Percentiles rank a stretch among this genome's conserved stretches.
Evolutionary conservation across 2,888 invertebrate species (phyloP).

Genomic region (Bedellia somnulentella): DNA sequence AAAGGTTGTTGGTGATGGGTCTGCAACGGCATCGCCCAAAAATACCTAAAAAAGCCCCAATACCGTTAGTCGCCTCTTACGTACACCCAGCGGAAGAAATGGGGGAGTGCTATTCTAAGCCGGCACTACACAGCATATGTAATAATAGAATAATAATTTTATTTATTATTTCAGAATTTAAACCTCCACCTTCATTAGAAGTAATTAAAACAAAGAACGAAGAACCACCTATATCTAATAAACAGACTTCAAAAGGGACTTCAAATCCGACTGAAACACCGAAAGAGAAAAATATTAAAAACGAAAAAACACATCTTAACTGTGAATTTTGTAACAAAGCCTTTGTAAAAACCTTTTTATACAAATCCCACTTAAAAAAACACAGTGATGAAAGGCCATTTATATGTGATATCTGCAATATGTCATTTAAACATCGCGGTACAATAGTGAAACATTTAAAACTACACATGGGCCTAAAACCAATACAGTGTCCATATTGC

Average conservation of each 20-base stretch:
- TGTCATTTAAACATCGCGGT: slow-evolving; percentile 27
- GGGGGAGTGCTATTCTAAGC: no score
- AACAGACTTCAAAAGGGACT: not conserved
- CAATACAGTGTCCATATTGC: slow-evolving; percentile 19
- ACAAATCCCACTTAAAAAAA: slow-evolving; percentile 16
- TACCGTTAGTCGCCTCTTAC: no score
- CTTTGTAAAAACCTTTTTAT: slow-evolving; percentile 15
- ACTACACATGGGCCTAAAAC: slow-evolving; percentile 19
- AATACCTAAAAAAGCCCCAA: no score
- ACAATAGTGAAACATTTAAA: slow-evolving; percentile 26
- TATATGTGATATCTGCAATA: slow-evolving; percentile 15
- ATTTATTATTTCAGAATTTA: not conserved
- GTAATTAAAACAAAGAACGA: not conserved
- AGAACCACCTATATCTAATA: not conserved
- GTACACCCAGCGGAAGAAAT: no score
- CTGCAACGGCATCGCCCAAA: no score
- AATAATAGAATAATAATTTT: not conserved
- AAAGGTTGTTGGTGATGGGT: no score
- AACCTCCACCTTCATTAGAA: not conserved
- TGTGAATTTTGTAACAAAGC: slow-evolving; percentile 17
- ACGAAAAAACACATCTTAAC: slow-evolving; percentile 4
- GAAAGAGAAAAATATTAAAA: not conserved
- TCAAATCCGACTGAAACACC: not conserved
- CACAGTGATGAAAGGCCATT: slow-evolving; percentile 16
- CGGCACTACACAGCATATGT: no score